Evolutionary conservation across 2,797 vertebrate genomes (phyloP), one percentile per base, ranked within the genome.

Genomic region (Cichlasoma orientale): DNA sequence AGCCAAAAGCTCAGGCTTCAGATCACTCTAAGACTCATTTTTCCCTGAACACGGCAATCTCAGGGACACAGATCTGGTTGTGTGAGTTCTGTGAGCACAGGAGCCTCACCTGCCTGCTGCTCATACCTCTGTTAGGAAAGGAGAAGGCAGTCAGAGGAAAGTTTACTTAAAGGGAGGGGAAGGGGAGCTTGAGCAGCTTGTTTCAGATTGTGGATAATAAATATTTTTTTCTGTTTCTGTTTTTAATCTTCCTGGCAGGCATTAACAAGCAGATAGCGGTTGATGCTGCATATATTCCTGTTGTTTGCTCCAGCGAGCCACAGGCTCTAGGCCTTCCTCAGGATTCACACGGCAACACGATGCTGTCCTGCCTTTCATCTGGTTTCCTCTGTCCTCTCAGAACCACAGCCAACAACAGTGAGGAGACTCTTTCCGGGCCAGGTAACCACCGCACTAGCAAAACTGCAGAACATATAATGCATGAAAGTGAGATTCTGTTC

Each of bases 261-360:
- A 90, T 98, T 79, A 98, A 98, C 88, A 97, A 96, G 19, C 93
- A 96, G 73, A 85, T 95, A 9, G 97, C 97, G 3, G 84, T 97
- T 0, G 95, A 97, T 72, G 95, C 96, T 72, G 92, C 95, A 0
- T 97, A 96, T 81, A 85, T 96, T 57, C 96, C 97, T 0, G 79
- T 96, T 2, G 89, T 92, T 82, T 94, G 87, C 72, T 85, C 93
- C n/a, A 93, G 95, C 11, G 95, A 97, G 72, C 95, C 96, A n/a
- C 90, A 94, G 53, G 94, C 92, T 3, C 85, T 90, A 0, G 93
- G 95, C 16, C 88, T 92, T 36, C 85, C 82, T 11, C 75, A 41
- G 77, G 88, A 90, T 55, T 76, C 87, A 69, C 92, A 96, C 25
- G 94, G 94, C 81, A 96, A 96, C 89, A 92, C 89, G 0, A 90